These are phyloP conservation scores for Flexamia atlantica DNA, from an alignment of 2,888 invertebrate species.

Conservation along the genomic window DNA sequence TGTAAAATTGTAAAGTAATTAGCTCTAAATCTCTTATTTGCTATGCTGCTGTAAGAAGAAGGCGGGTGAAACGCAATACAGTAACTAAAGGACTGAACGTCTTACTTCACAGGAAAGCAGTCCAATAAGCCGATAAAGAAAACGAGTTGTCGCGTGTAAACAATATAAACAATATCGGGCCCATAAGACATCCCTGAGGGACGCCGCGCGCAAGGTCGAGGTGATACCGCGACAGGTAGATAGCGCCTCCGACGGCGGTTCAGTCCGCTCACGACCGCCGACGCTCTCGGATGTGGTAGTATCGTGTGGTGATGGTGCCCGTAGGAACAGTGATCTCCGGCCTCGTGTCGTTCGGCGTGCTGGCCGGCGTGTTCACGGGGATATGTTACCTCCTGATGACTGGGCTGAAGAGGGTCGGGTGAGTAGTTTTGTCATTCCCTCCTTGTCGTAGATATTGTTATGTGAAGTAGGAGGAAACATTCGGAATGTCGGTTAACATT, in stretches of 20 bases:
- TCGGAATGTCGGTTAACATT: too few relatives aligned
- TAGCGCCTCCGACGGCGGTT: slow-evolving; percentile 1
- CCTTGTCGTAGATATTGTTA: too few relatives aligned
- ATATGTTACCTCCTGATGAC: slow-evolving; percentile 81
- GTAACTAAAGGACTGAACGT: too few relatives aligned
- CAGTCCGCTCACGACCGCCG: slow-evolving; percentile 12
- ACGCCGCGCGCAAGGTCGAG: slow-evolving; percentile 14
- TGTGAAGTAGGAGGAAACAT: too few relatives aligned
- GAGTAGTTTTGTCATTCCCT: slow-evolving; percentile 72
- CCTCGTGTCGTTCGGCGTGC: slow-evolving; percentile 76
- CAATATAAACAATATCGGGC: slow-evolving; percentile 1
- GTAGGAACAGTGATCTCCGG: slow-evolving; percentile 62
- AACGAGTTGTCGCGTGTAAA: neutral
- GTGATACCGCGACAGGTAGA: slow-evolving; percentile 27
- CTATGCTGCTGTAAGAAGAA: too few relatives aligned
- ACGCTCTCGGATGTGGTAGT: slow-evolving; percentile 21
- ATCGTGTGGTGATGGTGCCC: slow-evolving; percentile 49
- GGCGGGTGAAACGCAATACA: too few relatives aligned
- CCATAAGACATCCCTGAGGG: neutral
- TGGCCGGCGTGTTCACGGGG: slow-evolving; percentile 84
- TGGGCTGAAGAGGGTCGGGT: slow-evolving; percentile 78
- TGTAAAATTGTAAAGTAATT: too few relatives aligned
- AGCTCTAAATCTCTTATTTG: too few relatives aligned
- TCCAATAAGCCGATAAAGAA: too few relatives aligned
- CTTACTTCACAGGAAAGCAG: too few relatives aligned